A percentile compares a stretch with the other conserved stretches of the same genome.
Evolutionary conservation across 2,888 invertebrate genomes (phyloP).

Genomic region (Tetramorium bicarinatum): DNA sequence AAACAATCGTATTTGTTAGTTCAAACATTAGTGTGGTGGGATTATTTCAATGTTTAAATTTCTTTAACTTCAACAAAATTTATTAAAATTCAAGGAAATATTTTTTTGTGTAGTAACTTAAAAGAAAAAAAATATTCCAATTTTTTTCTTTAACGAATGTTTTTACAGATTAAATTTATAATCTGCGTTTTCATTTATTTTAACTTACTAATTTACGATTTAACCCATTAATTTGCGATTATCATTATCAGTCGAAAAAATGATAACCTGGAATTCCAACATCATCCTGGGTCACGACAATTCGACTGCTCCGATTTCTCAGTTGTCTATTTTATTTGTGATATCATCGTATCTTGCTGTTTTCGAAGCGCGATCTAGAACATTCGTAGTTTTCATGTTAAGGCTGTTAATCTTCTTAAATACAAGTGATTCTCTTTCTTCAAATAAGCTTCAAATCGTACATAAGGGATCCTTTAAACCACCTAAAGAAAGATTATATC

Average conservation of each 20-base stretch:
- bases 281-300: background rate
- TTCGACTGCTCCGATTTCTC: background rate
- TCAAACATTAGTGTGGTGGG: no score
- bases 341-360: background rate
- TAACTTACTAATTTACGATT: background rate
- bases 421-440: background rate
- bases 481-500: background rate
- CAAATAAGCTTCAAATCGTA: background rate
- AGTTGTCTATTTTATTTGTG: background rate
- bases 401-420: background rate
- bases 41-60: no score
- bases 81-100: no score
- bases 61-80: no score
- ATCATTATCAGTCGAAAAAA: background rate
- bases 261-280: conserved; percentile 11
- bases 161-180: background rate
- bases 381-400: background rate
- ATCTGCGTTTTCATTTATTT: background rate
- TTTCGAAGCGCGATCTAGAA: background rate
- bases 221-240: background rate
- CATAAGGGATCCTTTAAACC: background rate
- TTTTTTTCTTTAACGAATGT: background rate
- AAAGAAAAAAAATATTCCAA: background rate
- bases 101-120: background rate
- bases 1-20: no score